These are phyloP conservation scores for Laticauda laticaudata DNA, from an alignment of 2,113 vertebrate genomes.

Conservation along the genomic window DNA sequence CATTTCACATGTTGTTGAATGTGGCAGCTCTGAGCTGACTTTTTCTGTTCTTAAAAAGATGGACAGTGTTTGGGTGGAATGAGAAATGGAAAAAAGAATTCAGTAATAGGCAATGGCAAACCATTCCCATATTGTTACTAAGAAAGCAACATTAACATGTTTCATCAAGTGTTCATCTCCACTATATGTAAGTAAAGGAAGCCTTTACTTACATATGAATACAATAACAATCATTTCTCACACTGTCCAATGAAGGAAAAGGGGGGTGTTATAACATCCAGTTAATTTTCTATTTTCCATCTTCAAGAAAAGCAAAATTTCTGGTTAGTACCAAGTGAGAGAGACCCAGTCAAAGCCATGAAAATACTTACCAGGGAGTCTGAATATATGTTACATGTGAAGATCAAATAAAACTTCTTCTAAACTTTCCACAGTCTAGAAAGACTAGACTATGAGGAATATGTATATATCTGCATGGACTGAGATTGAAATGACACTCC, in stretches of 20 bases:
- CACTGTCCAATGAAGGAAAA: background rate
- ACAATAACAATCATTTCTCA: background rate
- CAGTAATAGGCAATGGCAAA: background rate
- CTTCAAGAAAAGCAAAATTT: background rate
- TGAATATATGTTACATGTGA: background rate
- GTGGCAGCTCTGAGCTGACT: background rate
- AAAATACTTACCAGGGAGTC: background rate
- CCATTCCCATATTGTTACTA: background rate
- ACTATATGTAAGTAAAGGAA: background rate
- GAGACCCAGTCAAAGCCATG: background rate
- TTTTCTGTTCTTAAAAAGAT: background rate
- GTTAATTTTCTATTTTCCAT: background rate
- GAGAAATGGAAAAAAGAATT: background rate
- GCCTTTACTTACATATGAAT: background rate
- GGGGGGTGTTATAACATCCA: background rate
- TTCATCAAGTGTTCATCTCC: background rate
- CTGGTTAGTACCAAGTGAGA: background rate
- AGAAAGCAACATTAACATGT: background rate
- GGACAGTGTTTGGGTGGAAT: background rate
- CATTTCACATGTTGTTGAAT: background rate
- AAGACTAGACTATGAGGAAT: background rate
- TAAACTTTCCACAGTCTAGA: background rate
- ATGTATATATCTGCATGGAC: background rate
- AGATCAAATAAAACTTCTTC: background rate
- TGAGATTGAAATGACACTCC: background rate